Base-by-base conservation (phyloP, 1,140 invertebrate species). In the Diplogasteroides magnus region DNA sequence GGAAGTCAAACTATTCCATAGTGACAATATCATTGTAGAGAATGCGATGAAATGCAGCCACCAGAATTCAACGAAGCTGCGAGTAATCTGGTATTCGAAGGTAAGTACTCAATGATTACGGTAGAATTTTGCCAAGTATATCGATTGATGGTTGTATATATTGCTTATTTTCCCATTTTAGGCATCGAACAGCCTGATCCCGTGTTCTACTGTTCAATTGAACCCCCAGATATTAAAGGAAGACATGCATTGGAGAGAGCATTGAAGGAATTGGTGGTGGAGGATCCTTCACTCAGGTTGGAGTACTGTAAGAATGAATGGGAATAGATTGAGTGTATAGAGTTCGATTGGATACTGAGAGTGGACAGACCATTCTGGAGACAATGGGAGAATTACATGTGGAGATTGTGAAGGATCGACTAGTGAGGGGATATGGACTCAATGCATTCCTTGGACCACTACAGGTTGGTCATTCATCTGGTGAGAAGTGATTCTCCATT, bases 151-250 rank as follows among this genome's bases (percentile, higher is more conserved):
- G n/a, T n/a, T n/a, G n/a, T n/a, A n/a, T n/a, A n/a, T n/a, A n/a
- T n/a, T n/a, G n/a, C n/a, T n/a, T n/a, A n/a, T n/a, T n/a, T n/a
- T n/a, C n/a, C 89, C 86, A 77, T 85, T 76, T 86, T 76, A 71
- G 88, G 89, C 15, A 86, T 90, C 1, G 86, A 87, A 59, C 85
- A 93, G 69, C 92, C 93, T 0, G 90, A 94, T 78, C 93, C 95
- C 0, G 95, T 98, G 0, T 98, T 97, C 84, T 94, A 96, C 80
- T 97, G 95, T 83, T 92, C 92, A 0, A 90, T 98, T 64, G 96
- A 99, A 86, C 90, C 94, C 0, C 90, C 92, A 0, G 93, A 91
- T 65, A 79, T 89, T 66, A 86, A 89, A 0, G 87, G 88, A 56
- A 91, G 94, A 83, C 85, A 85, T 61, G 82, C 88, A 2, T 85